phyloP scores from a whole-genome alignment of 1,140 invertebrate genomes.

The Oryctes rhinoceros region DNA sequence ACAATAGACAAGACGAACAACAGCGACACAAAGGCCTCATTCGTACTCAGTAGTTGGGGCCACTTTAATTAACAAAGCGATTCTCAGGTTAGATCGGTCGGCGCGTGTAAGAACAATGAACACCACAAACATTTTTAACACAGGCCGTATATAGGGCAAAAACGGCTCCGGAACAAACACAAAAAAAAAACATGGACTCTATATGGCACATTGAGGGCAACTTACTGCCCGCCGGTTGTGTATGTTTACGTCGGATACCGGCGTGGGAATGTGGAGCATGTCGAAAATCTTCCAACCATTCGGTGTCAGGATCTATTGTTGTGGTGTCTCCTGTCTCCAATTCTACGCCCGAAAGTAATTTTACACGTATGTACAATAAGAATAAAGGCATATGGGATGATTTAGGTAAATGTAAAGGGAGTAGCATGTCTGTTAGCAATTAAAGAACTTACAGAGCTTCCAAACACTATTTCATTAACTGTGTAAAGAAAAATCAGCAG shows the following conservation, averaged over 20 bases:
- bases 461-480: no score
- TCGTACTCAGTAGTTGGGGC: not conserved
- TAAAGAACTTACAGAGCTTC: no score
- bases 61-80: not conserved
- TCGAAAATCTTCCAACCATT: conserved; percentile 58
- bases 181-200: conserved; percentile 36
- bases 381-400: not conserved
- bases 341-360: not conserved
- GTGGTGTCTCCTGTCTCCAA: not conserved
- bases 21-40: not conserved
- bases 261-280: conserved; percentile 60
- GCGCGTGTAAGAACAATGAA: conserved; percentile 8
- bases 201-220: conserved; percentile 41
- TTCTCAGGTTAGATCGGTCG: not conserved
- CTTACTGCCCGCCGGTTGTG: conserved; percentile 45
- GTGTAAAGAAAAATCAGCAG: no score
- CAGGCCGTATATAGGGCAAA: not conserved
- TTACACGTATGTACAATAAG: conserved; percentile 28
- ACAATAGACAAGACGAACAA: not conserved
- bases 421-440: no score
- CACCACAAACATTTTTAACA: not conserved
- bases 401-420: not conserved
- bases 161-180: conserved; percentile 12
- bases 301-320: conserved; percentile 53
- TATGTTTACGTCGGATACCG: conserved; percentile 41